phyloP scores from a whole-genome alignment of 2,797 vertebrate species.

The Chaetodon trifasciatus region DNA sequence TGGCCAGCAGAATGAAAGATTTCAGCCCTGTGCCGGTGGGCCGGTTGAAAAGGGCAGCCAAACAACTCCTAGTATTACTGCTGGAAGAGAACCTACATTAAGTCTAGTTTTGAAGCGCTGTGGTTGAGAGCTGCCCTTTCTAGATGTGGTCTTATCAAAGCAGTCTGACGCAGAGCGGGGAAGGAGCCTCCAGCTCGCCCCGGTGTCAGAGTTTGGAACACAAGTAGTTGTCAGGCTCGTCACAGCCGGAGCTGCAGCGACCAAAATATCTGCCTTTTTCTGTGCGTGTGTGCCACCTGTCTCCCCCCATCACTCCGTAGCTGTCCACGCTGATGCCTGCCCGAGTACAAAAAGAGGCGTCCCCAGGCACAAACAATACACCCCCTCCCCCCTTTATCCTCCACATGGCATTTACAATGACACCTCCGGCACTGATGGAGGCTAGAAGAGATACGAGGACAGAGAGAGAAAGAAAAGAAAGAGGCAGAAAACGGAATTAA shows the following conservation, averaged over 20 bases:
- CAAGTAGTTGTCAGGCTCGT: slow-evolving; percentile 54
- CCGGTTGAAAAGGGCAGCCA: slow-evolving; percentile 72
- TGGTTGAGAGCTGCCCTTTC: slow-evolving; percentile 72
- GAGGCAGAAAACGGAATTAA: slow-evolving; percentile 54
- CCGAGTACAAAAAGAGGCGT: slow-evolving; percentile 44
- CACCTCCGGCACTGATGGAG: slow-evolving; percentile 56
- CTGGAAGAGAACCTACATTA: slow-evolving; percentile 46
- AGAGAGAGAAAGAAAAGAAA: slow-evolving; percentile 33
- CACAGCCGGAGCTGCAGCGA: slow-evolving; percentile 40
- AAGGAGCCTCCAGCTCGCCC: slow-evolving; percentile 59
- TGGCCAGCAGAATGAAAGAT: slow-evolving; percentile 34
- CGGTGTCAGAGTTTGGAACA: slow-evolving; percentile 33
- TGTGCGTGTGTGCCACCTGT: slow-evolving; percentile 10
- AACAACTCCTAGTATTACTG: slow-evolving; percentile 59
- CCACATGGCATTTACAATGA: slow-evolving; percentile 71
- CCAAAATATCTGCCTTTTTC: slow-evolving; percentile 55
- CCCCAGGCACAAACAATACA: slow-evolving; percentile 65
- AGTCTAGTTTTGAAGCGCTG: slow-evolving; percentile 37
- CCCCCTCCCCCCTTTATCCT: slow-evolving; percentile 39
- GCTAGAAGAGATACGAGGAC: slow-evolving; percentile 50
- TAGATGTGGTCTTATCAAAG: slow-evolving; percentile 69
- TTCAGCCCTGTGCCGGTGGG: slow-evolving; percentile 37
- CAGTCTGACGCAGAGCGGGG: slow-evolving; percentile 42
- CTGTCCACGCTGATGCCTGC: slow-evolving; percentile 37
- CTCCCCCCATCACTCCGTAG: slow-evolving; percentile 34